Conservation (phyloP, 2,113 vertebrate species). For the Psilopogon haemacephalus region DNA sequence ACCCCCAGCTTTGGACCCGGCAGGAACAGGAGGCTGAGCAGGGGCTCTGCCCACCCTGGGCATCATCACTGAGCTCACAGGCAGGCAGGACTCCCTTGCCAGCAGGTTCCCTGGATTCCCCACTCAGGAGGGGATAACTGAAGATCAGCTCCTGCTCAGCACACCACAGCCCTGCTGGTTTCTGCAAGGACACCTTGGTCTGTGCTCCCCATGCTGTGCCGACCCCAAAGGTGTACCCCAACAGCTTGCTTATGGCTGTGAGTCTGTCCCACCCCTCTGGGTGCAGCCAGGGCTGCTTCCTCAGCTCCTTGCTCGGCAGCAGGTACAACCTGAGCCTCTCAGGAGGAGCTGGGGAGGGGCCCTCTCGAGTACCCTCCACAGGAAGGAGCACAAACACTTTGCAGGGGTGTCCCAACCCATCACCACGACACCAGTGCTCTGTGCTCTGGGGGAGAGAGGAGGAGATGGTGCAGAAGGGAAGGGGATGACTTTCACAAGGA, state of each 20-base stretch:
- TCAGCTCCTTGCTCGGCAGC: not conserved
- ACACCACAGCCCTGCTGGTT: not conserved
- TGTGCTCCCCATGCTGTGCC: not conserved
- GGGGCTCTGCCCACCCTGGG: not conserved
- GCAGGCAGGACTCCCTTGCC: not conserved
- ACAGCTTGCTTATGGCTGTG: not conserved
- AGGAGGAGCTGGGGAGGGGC: not conserved
- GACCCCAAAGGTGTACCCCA: not conserved
- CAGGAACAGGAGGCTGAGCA: not conserved
- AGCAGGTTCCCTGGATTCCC: fast-evolving
- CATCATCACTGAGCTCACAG: not conserved
- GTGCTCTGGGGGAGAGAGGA: not conserved
- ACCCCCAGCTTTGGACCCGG: not conserved
- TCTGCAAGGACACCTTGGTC: not conserved
- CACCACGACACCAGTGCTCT: not conserved
- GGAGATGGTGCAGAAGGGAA: not conserved
- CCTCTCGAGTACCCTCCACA: not conserved
- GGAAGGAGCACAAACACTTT: not conserved
- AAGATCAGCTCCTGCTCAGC: not conserved
- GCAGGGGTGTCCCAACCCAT: not conserved
- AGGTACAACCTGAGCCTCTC: not conserved
- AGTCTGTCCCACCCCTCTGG: not conserved
- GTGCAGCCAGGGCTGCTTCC: not conserved
- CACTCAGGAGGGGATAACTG: not conserved
- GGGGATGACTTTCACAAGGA: not conserved